A percentile compares a stretch with the other conserved stretches of the same genome.
phyloP scores from a whole-genome alignment of 2,797 vertebrate species.

The Vipera latastei region DNA sequence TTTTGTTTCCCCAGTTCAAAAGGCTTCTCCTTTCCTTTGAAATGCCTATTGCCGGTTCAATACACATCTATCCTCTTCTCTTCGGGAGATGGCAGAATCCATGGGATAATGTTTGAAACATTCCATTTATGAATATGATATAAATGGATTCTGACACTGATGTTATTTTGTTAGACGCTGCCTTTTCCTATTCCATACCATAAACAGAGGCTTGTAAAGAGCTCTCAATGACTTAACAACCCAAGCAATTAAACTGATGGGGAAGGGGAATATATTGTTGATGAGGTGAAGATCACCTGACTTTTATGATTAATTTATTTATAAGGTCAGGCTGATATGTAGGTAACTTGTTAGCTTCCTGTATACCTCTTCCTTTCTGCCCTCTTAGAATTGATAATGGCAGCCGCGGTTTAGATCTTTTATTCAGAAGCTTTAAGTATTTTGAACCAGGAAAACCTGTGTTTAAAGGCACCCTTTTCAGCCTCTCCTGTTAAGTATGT shows the following conservation, averaged over 20 bases:
- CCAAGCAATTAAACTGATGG: conserved; percentile 1
- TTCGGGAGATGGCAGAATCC: too few relatives aligned
- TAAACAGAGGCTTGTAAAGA: conserved; percentile 30
- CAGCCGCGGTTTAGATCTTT: conserved; percentile 17
- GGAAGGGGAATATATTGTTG: conserved; percentile 9
- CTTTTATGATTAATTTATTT: conserved; percentile 25
- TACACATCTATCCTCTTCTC: too few relatives aligned
- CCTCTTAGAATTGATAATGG: conserved; percentile 45
- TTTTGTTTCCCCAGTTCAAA: too few relatives aligned
- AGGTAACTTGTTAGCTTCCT: conserved; percentile 48
- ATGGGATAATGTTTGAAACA: too few relatives aligned
- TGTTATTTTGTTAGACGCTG: background rate
- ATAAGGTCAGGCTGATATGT: conserved; percentile 51
- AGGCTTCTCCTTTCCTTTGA: too few relatives aligned
- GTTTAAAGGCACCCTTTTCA: background rate
- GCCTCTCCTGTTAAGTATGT: too few relatives aligned
- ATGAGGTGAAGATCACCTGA: conserved; percentile 44
- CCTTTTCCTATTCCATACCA: background rate
- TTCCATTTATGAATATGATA: too few relatives aligned
- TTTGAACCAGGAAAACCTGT: conserved; percentile 18
- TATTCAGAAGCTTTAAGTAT: conserved; percentile 2
- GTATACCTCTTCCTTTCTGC: conserved; percentile 40
- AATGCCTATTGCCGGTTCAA: too few relatives aligned
- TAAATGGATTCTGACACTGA: too few relatives aligned
- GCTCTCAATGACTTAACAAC: conserved; percentile 17